Base-by-base conservation (phyloP, 1,140 invertebrate species). In the Eriosoma lanigerum region DNA sequence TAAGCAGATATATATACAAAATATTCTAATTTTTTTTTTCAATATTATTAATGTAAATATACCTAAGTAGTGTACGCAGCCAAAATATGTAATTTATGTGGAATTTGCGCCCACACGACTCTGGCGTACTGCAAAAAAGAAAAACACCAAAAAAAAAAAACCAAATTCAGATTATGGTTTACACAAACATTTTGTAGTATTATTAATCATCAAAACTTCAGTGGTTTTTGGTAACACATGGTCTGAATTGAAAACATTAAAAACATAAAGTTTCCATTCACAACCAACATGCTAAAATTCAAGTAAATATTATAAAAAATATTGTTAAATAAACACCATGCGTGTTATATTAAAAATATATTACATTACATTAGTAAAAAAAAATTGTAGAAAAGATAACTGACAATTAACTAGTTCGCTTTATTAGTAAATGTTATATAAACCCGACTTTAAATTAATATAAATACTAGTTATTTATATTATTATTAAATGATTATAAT, bases 61-160 rank as follows among this genome's bases (percentile, higher is more conserved):
- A 72, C 72, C 58, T 81, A 76, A 62, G 62, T 62, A 62, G 44
- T 75, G 38, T 64, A 62, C n/a, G 81, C 38, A 81, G 72, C 72
- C 68, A 62, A 48, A 81, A 64, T 62, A 81, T 78, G 68, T 56
- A 75, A 62, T 75, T 75, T 82, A 82, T 80, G 81, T 56, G 82
- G 68, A 82, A 56, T 80, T 80, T 81, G 81, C 82, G n/a, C 78
- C 81, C 68, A 81, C 81, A 68, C 82, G 81, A 52, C 78, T 82
- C 82, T 82, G 75, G 70, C 82, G 81, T 82, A 82, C 82, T 82
- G 82, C 81, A 82, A 82, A 82, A 82, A 64, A 81, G 72, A 72
- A 62, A 56, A 70, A 81, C 68, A 82, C 66, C 54, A 73, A 76
- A 80, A 38, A 58, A 66, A 73, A 76, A 80, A 38, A 58, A 66